Base-by-base conservation (phyloP, 2,113 vertebrate species). In the Peucedramus taeniatus region DNA sequence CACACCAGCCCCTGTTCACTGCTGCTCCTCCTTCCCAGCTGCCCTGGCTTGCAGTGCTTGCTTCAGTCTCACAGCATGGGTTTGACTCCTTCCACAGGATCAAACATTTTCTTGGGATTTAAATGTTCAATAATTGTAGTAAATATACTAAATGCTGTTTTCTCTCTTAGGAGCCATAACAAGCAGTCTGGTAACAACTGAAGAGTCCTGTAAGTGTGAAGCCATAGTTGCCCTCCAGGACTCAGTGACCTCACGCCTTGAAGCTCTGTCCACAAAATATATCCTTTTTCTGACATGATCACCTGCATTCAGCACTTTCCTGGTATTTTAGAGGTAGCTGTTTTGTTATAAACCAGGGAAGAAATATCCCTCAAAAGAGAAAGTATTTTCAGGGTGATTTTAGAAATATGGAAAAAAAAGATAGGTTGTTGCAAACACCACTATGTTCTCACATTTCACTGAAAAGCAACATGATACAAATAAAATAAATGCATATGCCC, bases 181-280 rank as follows among this genome's bases (percentile, higher is more conserved):
- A 5, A 98, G 97, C 91, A 98, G 95, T 70, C 97, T 98, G 19
- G 17, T 98, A 87, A 96, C 98, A 87, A 96, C 93, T 81, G 98
- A 98, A 77, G 97, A 99, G 50, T 98, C 98, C 21, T 99, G 99
- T 92, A 98, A 98, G 40, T 99, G 99, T 93, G 98, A 99, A 92
- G 98, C 98, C 91, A 98, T 98, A 10, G 93, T 98, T 98, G 98
- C 97, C 9, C 98, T 99, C 97, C 99, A 99, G 97, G 98, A 98
- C 70, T 98, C 98, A 15, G 98, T 98, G 26, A 98, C 98, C 92
- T 98, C 97, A 3, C 96, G 93, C 87, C 97, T 99, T 49, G 98
- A 99, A 97, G 98, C 98, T 94, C 97, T 99, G 82, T 97, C 98
- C 45, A 95, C 95, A 88, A 99, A 98, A 96, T 81, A 99, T 99